Conservation (phyloP, 2,888 invertebrate species). For the Athalia rosae region DNA sequence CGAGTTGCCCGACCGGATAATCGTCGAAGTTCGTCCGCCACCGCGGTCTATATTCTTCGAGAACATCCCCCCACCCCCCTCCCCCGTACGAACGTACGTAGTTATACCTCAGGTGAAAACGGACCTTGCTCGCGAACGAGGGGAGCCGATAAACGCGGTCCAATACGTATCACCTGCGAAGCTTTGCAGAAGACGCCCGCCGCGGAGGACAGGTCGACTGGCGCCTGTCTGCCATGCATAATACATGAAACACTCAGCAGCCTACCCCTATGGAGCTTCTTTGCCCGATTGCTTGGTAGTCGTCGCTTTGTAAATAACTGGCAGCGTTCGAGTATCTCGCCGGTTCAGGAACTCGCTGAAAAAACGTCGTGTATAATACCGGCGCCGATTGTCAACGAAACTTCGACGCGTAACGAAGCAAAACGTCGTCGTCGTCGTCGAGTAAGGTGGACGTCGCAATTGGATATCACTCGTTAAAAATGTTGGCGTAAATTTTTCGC, state of each 20-base stretch:
- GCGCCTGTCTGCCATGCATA: slow-evolving; percentile 66
- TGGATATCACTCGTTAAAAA: no score
- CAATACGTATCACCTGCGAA: slow-evolving; percentile 29
- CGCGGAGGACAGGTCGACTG: slow-evolving; percentile 55
- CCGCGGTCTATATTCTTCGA: no score
- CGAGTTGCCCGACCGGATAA: no score
- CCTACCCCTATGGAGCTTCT: slow-evolving; percentile 59
- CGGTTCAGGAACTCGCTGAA: neutral
- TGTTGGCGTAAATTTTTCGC: no score
- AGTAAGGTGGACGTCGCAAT: no score
- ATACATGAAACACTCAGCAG: slow-evolving; percentile 65
- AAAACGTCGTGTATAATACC: neutral
- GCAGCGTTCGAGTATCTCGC: neutral
- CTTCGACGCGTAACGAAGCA: no score
- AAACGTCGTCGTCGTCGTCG: no score
- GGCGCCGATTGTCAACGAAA: no score
- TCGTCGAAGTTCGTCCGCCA: no score
- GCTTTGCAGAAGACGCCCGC: neutral
- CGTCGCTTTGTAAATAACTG: slow-evolving; percentile 39
- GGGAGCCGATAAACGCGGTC: slow-evolving; percentile 17
- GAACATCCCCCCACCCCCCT: no score
- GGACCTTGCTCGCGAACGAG: neutral
- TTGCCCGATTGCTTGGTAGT: slow-evolving; percentile 51
- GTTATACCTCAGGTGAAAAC: no score
- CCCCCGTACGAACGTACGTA: slow-evolving; percentile 2